Percentiles rank a stretch among this genome's conserved stretches.
Conservation (phyloP, 2,113 vertebrate species). For the Odocoileus hemionus region DNA sequence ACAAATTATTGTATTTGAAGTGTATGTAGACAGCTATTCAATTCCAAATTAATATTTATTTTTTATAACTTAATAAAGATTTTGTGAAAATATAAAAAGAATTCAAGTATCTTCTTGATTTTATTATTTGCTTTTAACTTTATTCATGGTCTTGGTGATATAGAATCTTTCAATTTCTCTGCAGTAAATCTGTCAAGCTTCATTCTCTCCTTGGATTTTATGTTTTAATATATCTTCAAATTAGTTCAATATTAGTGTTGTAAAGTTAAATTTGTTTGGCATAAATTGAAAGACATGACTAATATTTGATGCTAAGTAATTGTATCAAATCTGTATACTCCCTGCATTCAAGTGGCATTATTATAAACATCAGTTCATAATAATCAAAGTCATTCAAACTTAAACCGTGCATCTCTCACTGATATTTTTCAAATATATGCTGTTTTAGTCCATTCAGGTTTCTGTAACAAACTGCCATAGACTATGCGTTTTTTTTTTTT, state of each 20-base stretch:
- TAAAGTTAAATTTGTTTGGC: background rate
- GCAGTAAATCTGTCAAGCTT: background rate
- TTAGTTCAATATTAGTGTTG: background rate
- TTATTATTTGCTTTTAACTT: background rate
- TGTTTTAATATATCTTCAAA: background rate
- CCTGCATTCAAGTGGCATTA: background rate
- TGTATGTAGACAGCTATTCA: background rate
- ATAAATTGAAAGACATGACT: background rate
- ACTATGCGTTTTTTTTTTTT: background rate
- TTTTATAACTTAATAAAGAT: background rate
- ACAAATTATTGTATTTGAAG: background rate
- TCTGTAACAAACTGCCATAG: background rate
- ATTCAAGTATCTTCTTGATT: background rate
- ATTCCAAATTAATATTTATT: background rate
- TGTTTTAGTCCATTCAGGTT: background rate
- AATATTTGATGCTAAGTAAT: background rate
- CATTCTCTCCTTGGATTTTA: background rate
- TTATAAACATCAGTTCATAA: background rate
- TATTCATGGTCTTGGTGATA: background rate
- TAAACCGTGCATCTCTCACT: background rate
- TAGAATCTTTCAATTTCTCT: background rate
- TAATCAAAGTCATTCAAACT: background rate
- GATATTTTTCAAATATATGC: background rate
- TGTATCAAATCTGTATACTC: background rate
- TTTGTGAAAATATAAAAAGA: background rate